Base-by-base conservation (phyloP, 2,888 invertebrate species). In the Xestia c-nigrum region DNA sequence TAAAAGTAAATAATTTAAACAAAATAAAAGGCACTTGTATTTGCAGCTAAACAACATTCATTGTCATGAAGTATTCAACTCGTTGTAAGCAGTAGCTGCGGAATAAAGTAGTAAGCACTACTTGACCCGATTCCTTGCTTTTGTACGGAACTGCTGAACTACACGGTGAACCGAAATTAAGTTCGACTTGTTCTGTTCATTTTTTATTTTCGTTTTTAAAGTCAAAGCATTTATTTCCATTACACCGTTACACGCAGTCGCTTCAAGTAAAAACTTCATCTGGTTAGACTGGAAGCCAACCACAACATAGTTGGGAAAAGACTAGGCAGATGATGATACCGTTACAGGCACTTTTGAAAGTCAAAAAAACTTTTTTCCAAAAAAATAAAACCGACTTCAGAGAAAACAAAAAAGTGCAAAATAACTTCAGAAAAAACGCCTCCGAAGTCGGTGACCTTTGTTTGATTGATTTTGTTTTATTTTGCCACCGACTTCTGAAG, bases 71-170 rank as follows among this genome's bases (percentile, higher is more conserved):
- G 80, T 78, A 89, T 89, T 86, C 83, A 89, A 63, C 59, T 68
- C 76, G 79, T 82, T 85, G 87, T 88, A 86, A 89, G 83, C 80
- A 84, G 71, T 31, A 77, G 81, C 67, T 67, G 71, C 74, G 46
- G 72, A 83, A 84, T 89, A 83, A 86, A 87, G 87, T 88, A 90
- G 89, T 89, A 86, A 90, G 78, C 65, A 80, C 68, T 71, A 80
- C 86, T 88, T 72, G 84, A 81, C 84, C 81, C 50, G 68, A 40
- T 84, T 80, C 43, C 38, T 68, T 38, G 71, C 74, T 72, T 81
- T 84, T 84, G 74, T 74, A 55, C 78, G 24, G 72, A 78, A 77
- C 59, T 68, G 43, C 64, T 65, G 78, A 68, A 72, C 43, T 76
- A 70, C 66, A 70, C 66, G 31, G 57, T 47, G 64, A 68, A 65